These are phyloP conservation scores for Diarsia dahlii DNA, from an alignment of 2,888 invertebrate genomes.

Conservation along the genomic window DNA sequence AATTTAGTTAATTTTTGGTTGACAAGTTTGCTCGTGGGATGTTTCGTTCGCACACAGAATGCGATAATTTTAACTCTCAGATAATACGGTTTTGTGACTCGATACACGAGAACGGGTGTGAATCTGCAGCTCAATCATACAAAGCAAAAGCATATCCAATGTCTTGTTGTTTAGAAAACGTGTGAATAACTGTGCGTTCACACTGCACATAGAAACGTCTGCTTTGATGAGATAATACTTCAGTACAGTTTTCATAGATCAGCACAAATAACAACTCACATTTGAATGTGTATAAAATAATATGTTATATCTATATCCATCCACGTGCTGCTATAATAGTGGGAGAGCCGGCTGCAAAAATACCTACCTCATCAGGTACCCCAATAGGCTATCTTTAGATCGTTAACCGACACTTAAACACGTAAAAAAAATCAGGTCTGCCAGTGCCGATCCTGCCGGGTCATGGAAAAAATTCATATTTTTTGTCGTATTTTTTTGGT, in stretches of 20 bases:
- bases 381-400: no score
- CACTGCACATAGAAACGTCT: background rate
- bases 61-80: background rate
- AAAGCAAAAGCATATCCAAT: slow-evolving; percentile 4
- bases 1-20: background rate
- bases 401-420: no score
- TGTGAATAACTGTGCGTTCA: background rate
- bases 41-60: background rate
- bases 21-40: no score
- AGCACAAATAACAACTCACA: background rate
- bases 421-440: no score
- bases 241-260: background rate
- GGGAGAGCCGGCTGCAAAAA: no score
- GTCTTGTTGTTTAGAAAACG: slow-evolving; percentile 10
- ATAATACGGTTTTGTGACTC: slow-evolving; percentile 6
- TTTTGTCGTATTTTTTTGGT: no score
- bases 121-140: background rate
- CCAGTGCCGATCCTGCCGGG: no score
- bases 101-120: background rate
- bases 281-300: no score
- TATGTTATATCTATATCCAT: no score
- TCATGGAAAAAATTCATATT: no score
- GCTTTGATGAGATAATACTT: background rate
- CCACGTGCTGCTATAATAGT: no score
- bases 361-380: no score